These are phyloP conservation scores for Sycophaga agraensis DNA, from an alignment of 1,140 invertebrate genomes.

Conservation along the genomic window DNA sequence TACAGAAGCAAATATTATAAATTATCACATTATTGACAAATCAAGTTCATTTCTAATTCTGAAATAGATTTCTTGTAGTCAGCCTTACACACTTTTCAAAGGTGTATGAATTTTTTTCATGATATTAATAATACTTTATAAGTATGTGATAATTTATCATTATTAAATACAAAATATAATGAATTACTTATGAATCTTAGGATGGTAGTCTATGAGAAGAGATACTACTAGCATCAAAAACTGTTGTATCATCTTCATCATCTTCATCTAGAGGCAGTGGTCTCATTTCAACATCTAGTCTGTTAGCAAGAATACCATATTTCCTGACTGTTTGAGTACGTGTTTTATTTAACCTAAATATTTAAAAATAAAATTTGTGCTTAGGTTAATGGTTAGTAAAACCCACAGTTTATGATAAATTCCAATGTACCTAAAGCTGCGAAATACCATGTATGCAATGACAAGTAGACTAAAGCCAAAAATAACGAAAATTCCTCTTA, in stretches of 20 bases:
- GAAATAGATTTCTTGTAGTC: too few species aligned
- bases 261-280: slow-evolving; percentile 62
- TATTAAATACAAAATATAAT: too few species aligned
- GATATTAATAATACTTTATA: too few species aligned
- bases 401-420: neutral
- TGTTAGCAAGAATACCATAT: slow-evolving; percentile 60
- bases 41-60: too few species aligned
- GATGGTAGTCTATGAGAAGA: slow-evolving; percentile 19
- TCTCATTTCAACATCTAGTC: slow-evolving; percentile 63
- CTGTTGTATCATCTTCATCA: slow-evolving; percentile 61
- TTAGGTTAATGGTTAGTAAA: slow-evolving; percentile 7
- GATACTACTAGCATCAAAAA: slow-evolving; percentile 58
- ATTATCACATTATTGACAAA: too few species aligned
- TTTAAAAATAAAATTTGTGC: slow-evolving; percentile 17
- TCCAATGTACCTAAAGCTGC: slow-evolving; percentile 54
- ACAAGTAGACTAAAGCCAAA: slow-evolving; percentile 54
- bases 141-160: too few species aligned
- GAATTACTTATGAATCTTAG: slow-evolving; percentile 15
- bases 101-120: too few species aligned
- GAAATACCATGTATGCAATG: slow-evolving; percentile 56
- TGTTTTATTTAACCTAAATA: slow-evolving; percentile 44
- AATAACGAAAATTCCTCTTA: slow-evolving; percentile 58
- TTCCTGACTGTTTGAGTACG: slow-evolving; percentile 56
- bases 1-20: too few species aligned
- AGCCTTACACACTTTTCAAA: too few species aligned